Evolutionary conservation across 1,140 invertebrate species (phyloP), one percentile per base, ranked within the genome.

Genomic region (Drosophila littoralis): DNA sequence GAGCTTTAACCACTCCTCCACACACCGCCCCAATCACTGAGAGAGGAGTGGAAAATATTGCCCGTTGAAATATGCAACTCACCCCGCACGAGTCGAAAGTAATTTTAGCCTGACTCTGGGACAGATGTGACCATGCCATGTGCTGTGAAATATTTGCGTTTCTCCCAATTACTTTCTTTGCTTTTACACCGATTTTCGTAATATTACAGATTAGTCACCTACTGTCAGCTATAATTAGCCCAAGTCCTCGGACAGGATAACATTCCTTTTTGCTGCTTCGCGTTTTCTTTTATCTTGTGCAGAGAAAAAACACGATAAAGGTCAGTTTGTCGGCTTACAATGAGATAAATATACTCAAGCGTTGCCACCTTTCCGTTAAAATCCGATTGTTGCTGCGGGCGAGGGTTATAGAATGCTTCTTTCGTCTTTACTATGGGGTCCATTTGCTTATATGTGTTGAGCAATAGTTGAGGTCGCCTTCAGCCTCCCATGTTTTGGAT

Each of bases 101-200:
- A 79, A 88, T 88, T 86, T 88, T 57, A 59, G 73, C 60, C 52
- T 51, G 50, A 36, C 59, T 61, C 50, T 72, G 72, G 59, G 79
- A 82, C 82, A 86, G 82, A 88, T 86, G 82, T 88, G 82, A 86
- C 82, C 83, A 67, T 60, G 83, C 64, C 82, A 88, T 88, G 72
- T 88, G 79, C 76, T 79, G 79, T 71, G 48, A 86, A 83, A 79
- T 79, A 83, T 79, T 67, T 73, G n/a, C 52, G 50, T 43, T 60
- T 28, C 28, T 55, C 60, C 35, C 33, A 60, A 33, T 67, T 66
- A 22, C 33, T 74, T 69, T 64, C 65, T 40, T 32, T 45, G 40
- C 15, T 33, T 75, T 69, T 59, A 35, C 67, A 43, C 7, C 42
- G 35, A 82, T 72, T 82, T 69, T 28, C 58, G 17, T 57, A 60